These are phyloP conservation scores for Proisotoma minuta DNA, from an alignment of 2,888 invertebrate species.

Conservation along the genomic window DNA sequence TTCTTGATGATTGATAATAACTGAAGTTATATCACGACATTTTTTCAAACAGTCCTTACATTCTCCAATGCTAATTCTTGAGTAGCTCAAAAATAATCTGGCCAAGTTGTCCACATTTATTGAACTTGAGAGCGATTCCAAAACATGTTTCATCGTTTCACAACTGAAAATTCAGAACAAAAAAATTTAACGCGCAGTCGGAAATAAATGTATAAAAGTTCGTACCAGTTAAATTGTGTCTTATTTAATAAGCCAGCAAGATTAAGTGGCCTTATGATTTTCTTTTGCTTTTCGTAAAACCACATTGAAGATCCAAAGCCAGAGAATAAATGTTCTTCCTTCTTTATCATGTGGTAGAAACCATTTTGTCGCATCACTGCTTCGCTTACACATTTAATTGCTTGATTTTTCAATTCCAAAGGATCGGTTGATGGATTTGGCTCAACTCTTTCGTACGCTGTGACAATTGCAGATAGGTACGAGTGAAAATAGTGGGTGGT, in stretches of 20 bases:
- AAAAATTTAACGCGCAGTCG: no score
- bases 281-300: constrained; percentile 22
- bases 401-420: neutral
- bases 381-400: constrained; percentile 28
- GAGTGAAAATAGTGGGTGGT: constrained; percentile 23
- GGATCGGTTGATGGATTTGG: neutral
- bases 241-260: constrained; percentile 17
- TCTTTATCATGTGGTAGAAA: constrained; percentile 19
- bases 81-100: constrained; percentile 24
- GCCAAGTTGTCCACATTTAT: neutral
- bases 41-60: constrained; percentile 21
- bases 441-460: constrained; percentile 17
- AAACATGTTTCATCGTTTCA: neutral
- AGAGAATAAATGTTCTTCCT: constrained; percentile 19
- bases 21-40: constrained; percentile 1
- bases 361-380: constrained; percentile 31
- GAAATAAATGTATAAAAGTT: neutral
- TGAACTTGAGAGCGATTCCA: constrained; percentile 3
- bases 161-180: constrained; percentile 32
- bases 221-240: constrained; percentile 22
- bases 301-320: constrained; percentile 19
- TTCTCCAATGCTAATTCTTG: constrained; percentile 26
- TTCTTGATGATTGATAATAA: neutral
- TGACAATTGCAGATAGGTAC: constrained; percentile 26
- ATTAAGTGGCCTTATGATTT: constrained; percentile 23